These are phyloP conservation scores for Percopsis omiscomaycus DNA, from an alignment of 2,797 vertebrate species.

Conservation along the genomic window DNA sequence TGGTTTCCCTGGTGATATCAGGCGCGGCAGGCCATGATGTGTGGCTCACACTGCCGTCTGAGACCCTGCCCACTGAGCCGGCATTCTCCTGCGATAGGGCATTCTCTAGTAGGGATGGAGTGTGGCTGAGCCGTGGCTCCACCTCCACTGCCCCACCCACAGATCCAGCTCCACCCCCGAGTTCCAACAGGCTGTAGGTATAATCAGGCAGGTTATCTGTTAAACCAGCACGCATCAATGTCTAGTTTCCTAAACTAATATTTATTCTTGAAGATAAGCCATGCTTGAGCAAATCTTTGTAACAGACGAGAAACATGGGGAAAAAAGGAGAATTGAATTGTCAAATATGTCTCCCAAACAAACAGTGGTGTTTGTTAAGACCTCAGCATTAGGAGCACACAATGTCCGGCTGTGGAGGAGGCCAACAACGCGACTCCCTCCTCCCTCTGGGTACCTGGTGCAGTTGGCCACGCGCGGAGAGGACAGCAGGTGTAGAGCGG, in stretches of 20 bases:
- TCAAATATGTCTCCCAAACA: no score
- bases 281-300: no score
- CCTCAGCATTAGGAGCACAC: neutral
- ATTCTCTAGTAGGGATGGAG: conserved; percentile 87
- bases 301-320: no score
- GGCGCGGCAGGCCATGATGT: conserved; percentile 94
- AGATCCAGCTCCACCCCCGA: conserved; percentile 70
- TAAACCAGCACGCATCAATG: neutral
- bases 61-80: conserved; percentile 52
- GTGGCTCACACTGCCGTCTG: conserved; percentile 76
- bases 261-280: no score
- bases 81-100: conserved; percentile 87
- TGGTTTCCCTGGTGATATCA: conserved; percentile 96
- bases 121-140: conserved; percentile 83
- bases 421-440: no score
- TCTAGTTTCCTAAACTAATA: no score
- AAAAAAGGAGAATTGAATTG: no score
- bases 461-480: conserved; percentile 75
- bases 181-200: conserved; percentile 82
- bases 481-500: conserved; percentile 89
- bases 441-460: conserved; percentile 47
- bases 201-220: conserved; percentile 5
- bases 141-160: conserved; percentile 48
- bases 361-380: neutral
- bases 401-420: no score